Evolutionary conservation across 2,113 vertebrate species (phyloP), one percentile per base, ranked within the genome.

Genomic region (Micronycteris hirsuta): DNA sequence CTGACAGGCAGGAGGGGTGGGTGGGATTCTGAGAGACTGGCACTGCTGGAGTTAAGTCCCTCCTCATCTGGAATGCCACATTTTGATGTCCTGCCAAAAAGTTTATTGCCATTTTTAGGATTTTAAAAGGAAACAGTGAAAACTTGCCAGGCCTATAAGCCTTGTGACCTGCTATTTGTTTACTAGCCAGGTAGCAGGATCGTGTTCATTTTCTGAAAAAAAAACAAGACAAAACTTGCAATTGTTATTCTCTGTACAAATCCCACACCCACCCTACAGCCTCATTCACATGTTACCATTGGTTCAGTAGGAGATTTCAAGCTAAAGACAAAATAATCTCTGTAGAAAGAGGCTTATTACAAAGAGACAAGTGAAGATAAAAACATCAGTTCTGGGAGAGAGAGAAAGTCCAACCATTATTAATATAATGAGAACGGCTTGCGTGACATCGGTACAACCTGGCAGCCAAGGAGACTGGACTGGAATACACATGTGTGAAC

Each of bases 111-210:
- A n/a, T 52, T 86, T 86, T 84, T 52, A 49, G 76, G 12, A 41
- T 92, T 95, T 67, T 47, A 93, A 70, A 94, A 43, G 54, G 33
- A 92, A 85, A 88, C 7, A 28, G 45, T 65, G 74, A 76, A 95
- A 80, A 56, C 16, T 45, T 63, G 9, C 31, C 65, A 84, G 80
- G 28, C 45, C 49, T 49, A 1, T 90, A 73, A 65, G 15, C 28
- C 77, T 76, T 26, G 17, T n/a, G 33, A 56, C 67, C 38, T 86
- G 20, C 41, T 31, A 0, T 70, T 61, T 47, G 63, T 58, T 89
- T 58, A 47, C 31, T 28, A 74, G 45, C n/a, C 24, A 22, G 76
- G 19, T 65, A 43, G 33, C 2, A 65, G 43, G 47, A 19, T 74
- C 41, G 22, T 43, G 8, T 80, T 84, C 36, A 45, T 74, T 96